Base-by-base conservation (phyloP, 1,140 invertebrate genomes). In the Caligus rogercresseyi region DNA sequence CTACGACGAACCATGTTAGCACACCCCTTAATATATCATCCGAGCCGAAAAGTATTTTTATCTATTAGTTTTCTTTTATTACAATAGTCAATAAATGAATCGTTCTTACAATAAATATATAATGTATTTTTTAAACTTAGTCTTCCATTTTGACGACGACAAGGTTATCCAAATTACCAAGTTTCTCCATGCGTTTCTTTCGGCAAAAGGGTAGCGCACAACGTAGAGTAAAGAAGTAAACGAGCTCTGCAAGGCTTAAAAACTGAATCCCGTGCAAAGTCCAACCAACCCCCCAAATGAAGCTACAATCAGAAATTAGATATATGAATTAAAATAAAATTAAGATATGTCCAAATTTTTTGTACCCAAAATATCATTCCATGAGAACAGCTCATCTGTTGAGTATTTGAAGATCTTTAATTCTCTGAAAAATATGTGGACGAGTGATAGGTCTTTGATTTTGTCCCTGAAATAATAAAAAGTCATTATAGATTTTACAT, bases 171-270 rank as follows among this genome's bases (percentile, higher is more conserved):
- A 26, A 18, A 21, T 24, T 60, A 1, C 24, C 57, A 24, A 60
- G 15, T 25, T 43, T 25, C 25, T 60, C 26, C 11, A 18, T 60
- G 16, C 57, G 26, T 43, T 60, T 60, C 16, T 60, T 60, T n/a
- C 57, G 57, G 26, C 57, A 60, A 25, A 60, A 19, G 13, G 57
- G 57, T 25, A 60, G 4, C 18, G 26, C 18, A 19, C 18, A 23
- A 14, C 78, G 70, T 65, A 80, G 71, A 1, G 77, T 71, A 61
- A 83, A 78, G 66, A 81, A 83, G 62, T 83, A 78, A 2, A 82
- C 20, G 43, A 83, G 71, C 68, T 84, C 82, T 51, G 82, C 78
- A 1, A 74, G 77, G 0, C 81, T 79, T 60, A 83, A 60, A 60
- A 60, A 25, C 57, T 60, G 24, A 60, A 60, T 2, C 57, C 57